Conservation (phyloP, 1,140 invertebrate genomes). For the Nixonia krombeini region DNA sequence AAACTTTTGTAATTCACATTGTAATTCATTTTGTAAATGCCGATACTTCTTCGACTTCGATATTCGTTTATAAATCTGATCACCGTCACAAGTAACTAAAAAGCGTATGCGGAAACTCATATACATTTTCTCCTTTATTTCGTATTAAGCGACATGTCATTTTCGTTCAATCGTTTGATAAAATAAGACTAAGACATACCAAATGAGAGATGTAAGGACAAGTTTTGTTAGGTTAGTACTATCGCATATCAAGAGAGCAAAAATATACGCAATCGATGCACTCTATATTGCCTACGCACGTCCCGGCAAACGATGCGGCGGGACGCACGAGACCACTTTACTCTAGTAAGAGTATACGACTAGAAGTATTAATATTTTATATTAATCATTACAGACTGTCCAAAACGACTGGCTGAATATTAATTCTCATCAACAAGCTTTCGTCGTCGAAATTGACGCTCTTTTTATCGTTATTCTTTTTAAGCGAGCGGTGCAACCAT, state of each 20-base stretch:
- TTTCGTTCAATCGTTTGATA: conserved; percentile 35
- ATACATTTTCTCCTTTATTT: conserved; percentile 42
- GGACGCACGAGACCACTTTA: conserved; percentile 67
- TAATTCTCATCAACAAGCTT: conserved; percentile 41
- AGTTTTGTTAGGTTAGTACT: conserved; percentile 66
- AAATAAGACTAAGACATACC: conserved; percentile 71
- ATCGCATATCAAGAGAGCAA: conserved; percentile 68
- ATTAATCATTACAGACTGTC: conserved; percentile 65
- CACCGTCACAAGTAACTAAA: conserved; percentile 55
- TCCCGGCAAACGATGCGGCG: conserved; percentile 47
- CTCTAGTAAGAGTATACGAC: conserved; percentile 71
- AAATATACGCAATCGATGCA: conserved; percentile 61
- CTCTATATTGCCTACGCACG: conserved; percentile 67
- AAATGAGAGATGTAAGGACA: conserved; percentile 68
- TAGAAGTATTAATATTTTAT: conserved; percentile 72
- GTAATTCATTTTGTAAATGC: too few species aligned
- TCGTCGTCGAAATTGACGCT: conserved; percentile 43
- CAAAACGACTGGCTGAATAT: conserved; percentile 64
- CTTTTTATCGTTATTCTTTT: too few species aligned
- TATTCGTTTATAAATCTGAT: conserved; percentile 60
- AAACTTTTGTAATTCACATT: too few species aligned
- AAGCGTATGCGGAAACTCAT: conserved; percentile 44
- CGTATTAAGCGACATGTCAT: conserved; percentile 43
- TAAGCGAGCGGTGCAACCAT: too few species aligned
- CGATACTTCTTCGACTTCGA: too few species aligned